Base-by-base conservation (phyloP, 2,888 invertebrate genomes). In the Andrena bucephala region DNA sequence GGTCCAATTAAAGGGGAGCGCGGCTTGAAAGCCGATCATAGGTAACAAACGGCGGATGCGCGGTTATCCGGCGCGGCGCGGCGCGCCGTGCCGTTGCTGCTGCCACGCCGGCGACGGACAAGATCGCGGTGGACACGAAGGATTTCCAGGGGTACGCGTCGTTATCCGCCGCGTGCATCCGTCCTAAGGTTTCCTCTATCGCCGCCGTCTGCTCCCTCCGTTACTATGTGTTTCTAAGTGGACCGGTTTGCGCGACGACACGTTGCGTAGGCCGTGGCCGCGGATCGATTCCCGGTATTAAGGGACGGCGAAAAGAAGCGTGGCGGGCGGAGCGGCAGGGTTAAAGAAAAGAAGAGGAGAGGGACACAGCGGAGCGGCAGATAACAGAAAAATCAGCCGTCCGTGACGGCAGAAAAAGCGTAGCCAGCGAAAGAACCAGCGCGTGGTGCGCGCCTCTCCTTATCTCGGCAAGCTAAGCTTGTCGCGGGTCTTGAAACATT, bases 1-100 rank as follows among this genome's bases (percentile, higher is more conserved):
- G 87, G 80, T 85, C 89, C 91, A 89, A 89, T 89, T 91, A 90
- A 90, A 87, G 85, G 83, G 72, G 84, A 87, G 85, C 85, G 85
- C 87, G 86, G 68, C 60, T 50, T 31, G n/a, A 48, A 62, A 67
- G 79, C 54, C 85, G 84, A 86, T 88, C 81, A 85, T 86, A 81
- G 78, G 84, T 87, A 90, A 87, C 87, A 85, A 89, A 87, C 84
- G 73, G 63, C 74, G 76, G 82, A 81, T 67, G 59, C 29, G 70
- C 50, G 57, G 24, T n/a, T 42, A 16, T 33, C 16, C 36, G 6
- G 71, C 48, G 24, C 24, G 67, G 65, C 70, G 77, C 67, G 77
- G 62, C 71, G 73, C 63, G 71, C 63, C 67, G 31, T 52, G 70
- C 65, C 69, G 59, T 31, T 48, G 70, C 42, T 10, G 24, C n/a